These are phyloP conservation scores for Cyclophora albipunctata DNA, from an alignment of 2,888 invertebrate species.

Conservation along the genomic window DNA sequence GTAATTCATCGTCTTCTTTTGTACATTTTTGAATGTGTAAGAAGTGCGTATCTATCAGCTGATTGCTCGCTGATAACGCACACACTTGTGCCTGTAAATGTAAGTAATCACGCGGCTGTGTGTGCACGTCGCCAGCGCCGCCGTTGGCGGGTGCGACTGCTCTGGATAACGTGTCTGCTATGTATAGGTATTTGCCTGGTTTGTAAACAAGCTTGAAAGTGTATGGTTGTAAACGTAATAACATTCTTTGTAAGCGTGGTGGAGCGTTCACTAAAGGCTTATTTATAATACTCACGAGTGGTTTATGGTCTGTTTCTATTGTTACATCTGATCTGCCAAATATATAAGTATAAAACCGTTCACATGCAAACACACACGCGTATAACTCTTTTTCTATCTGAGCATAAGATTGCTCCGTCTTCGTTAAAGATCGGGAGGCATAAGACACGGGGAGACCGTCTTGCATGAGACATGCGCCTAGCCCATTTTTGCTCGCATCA, in stretches of 20 bases:
- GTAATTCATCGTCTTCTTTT: too few relatives aligned
- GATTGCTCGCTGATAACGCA: too few relatives aligned
- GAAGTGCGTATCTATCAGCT: too few relatives aligned
- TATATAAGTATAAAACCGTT: constrained; percentile 14
- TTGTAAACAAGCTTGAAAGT: constrained; percentile 1
- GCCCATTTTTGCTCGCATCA: constrained; percentile 11
- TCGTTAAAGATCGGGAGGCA: constrained; percentile 9
- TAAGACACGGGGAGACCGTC: constrained; percentile 8
- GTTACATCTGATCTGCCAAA: constrained; percentile 9
- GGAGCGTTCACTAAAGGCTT: constrained; percentile 10
- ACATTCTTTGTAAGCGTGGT: constrained; percentile 10
- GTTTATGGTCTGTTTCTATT: constrained; percentile 8
- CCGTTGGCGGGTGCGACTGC: too few relatives aligned
- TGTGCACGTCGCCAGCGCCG: too few relatives aligned
- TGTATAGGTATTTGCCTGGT: neutral
- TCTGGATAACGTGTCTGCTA: neutral
- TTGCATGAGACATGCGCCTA: constrained; percentile 20
- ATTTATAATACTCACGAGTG: constrained; percentile 9
- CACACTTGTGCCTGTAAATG: too few relatives aligned
- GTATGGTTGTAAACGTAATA: constrained; percentile 8
- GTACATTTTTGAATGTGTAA: too few relatives aligned
- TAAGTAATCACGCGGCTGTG: too few relatives aligned
- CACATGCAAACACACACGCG: constrained; percentile 18
- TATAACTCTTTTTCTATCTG: constrained; percentile 18
- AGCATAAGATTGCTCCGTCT: constrained; percentile 12